Base-by-base conservation (phyloP, 2,888 invertebrate genomes). In the Cantharis flavilabris region DNA sequence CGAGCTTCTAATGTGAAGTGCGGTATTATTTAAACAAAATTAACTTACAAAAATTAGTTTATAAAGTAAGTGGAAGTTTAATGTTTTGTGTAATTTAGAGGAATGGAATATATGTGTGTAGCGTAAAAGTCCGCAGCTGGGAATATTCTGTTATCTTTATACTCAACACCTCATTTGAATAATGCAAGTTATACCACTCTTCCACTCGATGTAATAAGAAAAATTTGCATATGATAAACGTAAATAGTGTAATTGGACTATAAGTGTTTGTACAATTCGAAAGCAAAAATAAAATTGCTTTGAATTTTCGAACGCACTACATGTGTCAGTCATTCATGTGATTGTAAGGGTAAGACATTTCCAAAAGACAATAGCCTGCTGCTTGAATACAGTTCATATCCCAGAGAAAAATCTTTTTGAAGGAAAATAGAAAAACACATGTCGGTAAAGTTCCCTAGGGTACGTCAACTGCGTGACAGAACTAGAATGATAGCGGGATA, bases 141-240 rank as follows among this genome's bases (percentile, higher is more conserved):
- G 23, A 20, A 20, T 20, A 65, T 65, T 18, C 23, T 20, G 65
- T 65, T 67, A 73, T 73, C 73, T 62, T 73, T 73, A 14, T 5
- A 73, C 49, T 73, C 69, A 73, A 73, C 73, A 73, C 73, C 62
- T 73, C 49, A 62, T 73, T 73, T 73, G 69, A 73, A 73, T 73
- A 73, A 73, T 62, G 69, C 49, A 73, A 33, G 69, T 62, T 69
- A 73, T 18, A 69, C 62, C 69, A 69, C 73, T 62, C 33, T 65
- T 65, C 65, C 64, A 72, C 16, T 72, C 26, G 72, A 65, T 65
- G 49, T 72, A 72, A 65, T 64, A 30, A 65, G 33, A 16, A 16
- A 20, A 26, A 72, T 72, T 72, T 72, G 72, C 72, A 72, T 72
- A 72, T 65, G 33, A 13, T 33, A 33, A 13, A 33, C 10, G 33